Base-by-base conservation (phyloP, 2,888 invertebrate species). In the Flexamia atlantica region DNA sequence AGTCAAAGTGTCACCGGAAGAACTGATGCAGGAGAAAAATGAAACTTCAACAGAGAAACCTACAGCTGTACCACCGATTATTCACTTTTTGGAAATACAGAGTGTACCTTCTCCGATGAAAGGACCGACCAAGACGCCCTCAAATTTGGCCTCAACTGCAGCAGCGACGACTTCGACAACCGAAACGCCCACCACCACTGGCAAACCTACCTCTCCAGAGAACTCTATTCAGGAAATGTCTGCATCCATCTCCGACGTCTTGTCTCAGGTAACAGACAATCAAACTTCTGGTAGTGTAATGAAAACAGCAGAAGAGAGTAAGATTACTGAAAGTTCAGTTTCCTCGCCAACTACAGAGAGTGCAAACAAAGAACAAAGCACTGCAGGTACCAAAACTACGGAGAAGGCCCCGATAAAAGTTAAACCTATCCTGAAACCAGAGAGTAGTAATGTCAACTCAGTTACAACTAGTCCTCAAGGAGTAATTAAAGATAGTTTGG, bases 1-100 rank as follows among this genome's bases (percentile, higher is more conserved):
- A 2, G 88, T 88, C 42, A 89, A 89, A 64, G 88, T 81, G n/a
- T 40, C 25, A 68, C 40, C 81, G 12, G 76, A 68, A 14, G 60
- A 76, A 17, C 79, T 80, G n/a, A 82, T 85, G 17, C 81, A 81
- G 72, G 72, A 46, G 30, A 57, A 80, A 20, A 72, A 81, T 23
- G 83, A 79, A 20, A 87, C 89, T 9, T 86, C 87, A 17, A 86
- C 88, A 23, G 85, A 87, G 68, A 87, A 86, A 40, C 87, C 87
- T 20, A 86, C 85, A n/a, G 86, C 85, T 14, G 85, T 85, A n/a
- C 86, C 87, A 2, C 86, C 87, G 0, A 85, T 87, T 28, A 86
- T 86, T 32, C 87, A 87, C 81, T 87, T 87, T 64, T 82, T 87
- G 25, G 87, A 87, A 2, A 86, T 87, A 20, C 85, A 87, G 20